Evolutionary conservation across 2,113 vertebrate genomes (phyloP).

Genomic region (Fulica atra): DNA sequence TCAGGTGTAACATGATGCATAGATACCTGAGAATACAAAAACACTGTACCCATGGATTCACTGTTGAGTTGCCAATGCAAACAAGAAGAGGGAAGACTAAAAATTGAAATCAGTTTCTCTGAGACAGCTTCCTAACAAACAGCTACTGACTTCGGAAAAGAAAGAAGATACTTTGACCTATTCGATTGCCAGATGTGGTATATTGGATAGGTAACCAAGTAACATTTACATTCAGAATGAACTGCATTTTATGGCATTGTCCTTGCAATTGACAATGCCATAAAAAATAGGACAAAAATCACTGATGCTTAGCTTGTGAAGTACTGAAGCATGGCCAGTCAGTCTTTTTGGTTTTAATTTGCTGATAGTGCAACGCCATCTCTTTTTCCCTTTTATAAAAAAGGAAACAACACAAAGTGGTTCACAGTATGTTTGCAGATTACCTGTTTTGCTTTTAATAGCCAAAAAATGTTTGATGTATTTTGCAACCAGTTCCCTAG

Average conservation of each 20-base stretch:
- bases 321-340: not conserved
- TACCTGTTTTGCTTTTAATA: not conserved
- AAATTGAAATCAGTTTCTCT: not conserved
- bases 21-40: not conserved
- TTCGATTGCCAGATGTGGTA: not conserved
- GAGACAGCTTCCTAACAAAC: not conserved
- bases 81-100: not conserved
- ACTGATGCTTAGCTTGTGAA: not conserved
- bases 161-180: not conserved
- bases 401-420: not conserved
- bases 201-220: not conserved
- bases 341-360: not conserved
- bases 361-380: not conserved
- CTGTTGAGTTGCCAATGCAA: not conserved
- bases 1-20: fast-evolving
- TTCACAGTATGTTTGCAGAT: not conserved
- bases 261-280: not conserved
- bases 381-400: not conserved
- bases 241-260: not conserved
- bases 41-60: not conserved
- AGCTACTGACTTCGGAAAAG: not conserved
- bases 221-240: not conserved
- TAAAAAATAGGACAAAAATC: not conserved
- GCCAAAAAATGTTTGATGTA: not conserved
- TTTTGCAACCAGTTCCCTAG: not conserved